These are phyloP conservation scores for Phortica magna DNA, from an alignment of 2,888 invertebrate genomes.

Conservation along the genomic window DNA sequence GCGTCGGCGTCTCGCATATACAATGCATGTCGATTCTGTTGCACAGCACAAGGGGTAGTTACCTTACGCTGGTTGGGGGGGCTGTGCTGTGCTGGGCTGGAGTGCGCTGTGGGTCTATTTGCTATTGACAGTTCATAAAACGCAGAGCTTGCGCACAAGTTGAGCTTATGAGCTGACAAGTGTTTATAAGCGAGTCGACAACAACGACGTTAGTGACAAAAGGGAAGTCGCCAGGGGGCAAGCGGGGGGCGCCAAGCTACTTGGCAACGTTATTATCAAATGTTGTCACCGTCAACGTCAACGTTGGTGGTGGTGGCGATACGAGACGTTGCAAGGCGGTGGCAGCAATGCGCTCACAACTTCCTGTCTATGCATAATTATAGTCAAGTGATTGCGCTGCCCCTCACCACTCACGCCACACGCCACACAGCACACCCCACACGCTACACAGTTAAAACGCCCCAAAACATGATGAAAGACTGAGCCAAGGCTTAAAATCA, in stretches of 20 bases:
- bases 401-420: conserved; percentile 38
- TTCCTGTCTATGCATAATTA: conserved; percentile 37
- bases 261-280: too few relatives aligned
- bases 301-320: not conserved
- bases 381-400: not conserved
- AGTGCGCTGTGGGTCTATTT: conserved; percentile 18
- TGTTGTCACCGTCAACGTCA: too few relatives aligned
- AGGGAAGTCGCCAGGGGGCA: not conserved
- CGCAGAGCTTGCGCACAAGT: conserved; percentile 22
- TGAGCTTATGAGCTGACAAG: not conserved
- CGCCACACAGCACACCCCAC: conserved; percentile 45
- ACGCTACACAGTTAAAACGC: not conserved
- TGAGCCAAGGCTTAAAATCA: too few relatives aligned
- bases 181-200: not conserved
- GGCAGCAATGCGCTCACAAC: conserved; percentile 5
- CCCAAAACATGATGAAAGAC: too few relatives aligned
- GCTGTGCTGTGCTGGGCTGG: too few relatives aligned
- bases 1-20: too few relatives aligned
- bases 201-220: conserved; percentile 44
- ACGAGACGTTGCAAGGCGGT: not conserved
- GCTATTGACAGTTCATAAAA: conserved; percentile 29
- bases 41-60: not conserved
- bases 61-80: not conserved
- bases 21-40: not conserved
- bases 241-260: not conserved